Conservation (phyloP, 1,140 invertebrate species). For the Bacillus rossius region DNA sequence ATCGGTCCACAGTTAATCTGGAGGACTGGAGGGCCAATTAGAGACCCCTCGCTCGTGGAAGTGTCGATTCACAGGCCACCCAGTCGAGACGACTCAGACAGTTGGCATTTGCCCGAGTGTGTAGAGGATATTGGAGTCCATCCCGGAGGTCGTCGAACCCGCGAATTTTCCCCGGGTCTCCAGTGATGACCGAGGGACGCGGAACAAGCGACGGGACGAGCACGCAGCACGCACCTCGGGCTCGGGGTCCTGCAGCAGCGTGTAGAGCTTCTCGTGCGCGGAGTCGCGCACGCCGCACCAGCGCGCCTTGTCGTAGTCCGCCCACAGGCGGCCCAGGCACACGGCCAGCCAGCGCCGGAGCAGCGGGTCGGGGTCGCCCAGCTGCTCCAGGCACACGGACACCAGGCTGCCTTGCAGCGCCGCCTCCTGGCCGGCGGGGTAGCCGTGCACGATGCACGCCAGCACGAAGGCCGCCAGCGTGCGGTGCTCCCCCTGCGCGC, state of each 20-base stretch:
- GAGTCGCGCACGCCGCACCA: constrained; percentile 95
- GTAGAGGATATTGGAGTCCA: no score
- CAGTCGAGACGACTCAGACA: no score
- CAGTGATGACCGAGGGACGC: no score
- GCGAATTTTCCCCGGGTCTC: no score
- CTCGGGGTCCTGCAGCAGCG: constrained; percentile 68
- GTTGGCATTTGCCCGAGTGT: no score
- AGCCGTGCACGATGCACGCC: constrained; percentile 87
- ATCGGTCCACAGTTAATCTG: no score
- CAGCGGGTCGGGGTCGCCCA: constrained; percentile 56
- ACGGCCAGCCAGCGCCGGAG: constrained; percentile 90
- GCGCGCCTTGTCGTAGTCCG: constrained; percentile 85
- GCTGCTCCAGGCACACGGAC: constrained; percentile 82
- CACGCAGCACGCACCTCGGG: constrained; percentile 73
- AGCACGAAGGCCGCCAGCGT: constrained; percentile 90
- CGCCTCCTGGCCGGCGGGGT: constrained; percentile 78
- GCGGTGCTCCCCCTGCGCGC: constrained; percentile 75
- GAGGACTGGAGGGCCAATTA: no score
- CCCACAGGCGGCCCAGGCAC: constrained; percentile 91
- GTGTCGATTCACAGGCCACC: no score
- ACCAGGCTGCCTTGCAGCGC: constrained; percentile 82
- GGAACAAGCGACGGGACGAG: no score
- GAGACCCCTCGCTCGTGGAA: no score
- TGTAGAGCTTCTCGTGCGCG: constrained; percentile 91
- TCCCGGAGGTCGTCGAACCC: no score